These are phyloP conservation scores for Octomys mimax DNA, from an alignment of 2,797 vertebrate genomes.

Conservation along the genomic window DNA sequence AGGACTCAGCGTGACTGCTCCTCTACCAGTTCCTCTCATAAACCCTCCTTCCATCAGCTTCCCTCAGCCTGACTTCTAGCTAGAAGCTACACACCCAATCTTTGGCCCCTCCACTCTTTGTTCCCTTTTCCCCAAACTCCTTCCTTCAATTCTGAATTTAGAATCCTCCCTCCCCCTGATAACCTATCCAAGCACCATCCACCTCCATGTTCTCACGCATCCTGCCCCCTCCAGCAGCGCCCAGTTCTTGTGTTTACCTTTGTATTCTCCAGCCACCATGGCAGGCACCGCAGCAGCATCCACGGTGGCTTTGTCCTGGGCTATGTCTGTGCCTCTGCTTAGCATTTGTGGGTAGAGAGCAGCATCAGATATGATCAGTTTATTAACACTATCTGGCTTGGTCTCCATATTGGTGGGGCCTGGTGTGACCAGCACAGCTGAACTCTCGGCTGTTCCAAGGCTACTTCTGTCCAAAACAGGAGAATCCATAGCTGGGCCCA, in stretches of 20 bases:
- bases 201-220: background rate
- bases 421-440: background rate
- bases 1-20: background rate
- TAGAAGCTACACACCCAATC: background rate
- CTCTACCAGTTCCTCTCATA: background rate
- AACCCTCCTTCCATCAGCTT: background rate
- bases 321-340: background rate
- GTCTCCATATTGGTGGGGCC: background rate
- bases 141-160: background rate
- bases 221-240: background rate
- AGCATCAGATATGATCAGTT: background rate
- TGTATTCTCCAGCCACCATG: background rate
- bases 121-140: background rate
- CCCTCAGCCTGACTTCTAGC: background rate
- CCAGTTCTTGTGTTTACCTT: conserved; percentile 50
- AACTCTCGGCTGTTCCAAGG: background rate
- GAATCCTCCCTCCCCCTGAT: background rate
- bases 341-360: background rate
- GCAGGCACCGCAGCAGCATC: background rate
- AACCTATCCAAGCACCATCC: background rate
- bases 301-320: background rate
- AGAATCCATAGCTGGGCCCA: background rate
- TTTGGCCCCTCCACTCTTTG: rapidly evolving
- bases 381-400: background rate
- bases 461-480: background rate